Conservation (phyloP, 2,797 vertebrate genomes). For the Paratrypauchen microcephalus region DNA sequence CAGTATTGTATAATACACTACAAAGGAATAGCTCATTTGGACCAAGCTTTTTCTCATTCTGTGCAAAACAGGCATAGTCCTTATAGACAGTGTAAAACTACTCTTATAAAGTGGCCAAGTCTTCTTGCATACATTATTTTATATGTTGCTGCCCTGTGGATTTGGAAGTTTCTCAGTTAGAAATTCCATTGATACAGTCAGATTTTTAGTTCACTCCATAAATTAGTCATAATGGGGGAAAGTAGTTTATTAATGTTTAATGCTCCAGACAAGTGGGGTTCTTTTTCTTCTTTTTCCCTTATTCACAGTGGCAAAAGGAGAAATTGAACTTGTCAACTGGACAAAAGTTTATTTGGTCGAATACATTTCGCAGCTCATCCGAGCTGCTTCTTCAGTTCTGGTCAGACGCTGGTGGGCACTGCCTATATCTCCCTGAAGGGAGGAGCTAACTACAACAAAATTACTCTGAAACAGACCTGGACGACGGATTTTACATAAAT, state of each 20-base stretch:
- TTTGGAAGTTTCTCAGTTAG: neutral
- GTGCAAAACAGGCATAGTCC: neutral
- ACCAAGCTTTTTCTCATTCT: neutral
- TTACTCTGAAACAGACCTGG: too few species aligned
- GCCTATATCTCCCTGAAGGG: too few species aligned
- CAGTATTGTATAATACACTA: neutral
- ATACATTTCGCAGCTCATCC: too few species aligned
- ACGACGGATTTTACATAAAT: too few species aligned
- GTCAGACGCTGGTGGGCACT: too few species aligned
- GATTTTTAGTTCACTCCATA: neutral
- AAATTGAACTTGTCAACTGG: too few species aligned
- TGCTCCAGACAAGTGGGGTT: slow-evolving; percentile 74
- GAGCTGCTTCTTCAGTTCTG: too few species aligned
- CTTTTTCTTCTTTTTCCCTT: neutral
- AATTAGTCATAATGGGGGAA: slow-evolving; percentile 7
- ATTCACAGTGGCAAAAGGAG: neutral
- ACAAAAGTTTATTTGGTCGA: too few species aligned
- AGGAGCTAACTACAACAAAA: too few species aligned
- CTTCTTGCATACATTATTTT: neutral
- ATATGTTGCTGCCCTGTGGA: neutral
- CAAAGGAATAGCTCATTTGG: neutral
- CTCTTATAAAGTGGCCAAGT: neutral
- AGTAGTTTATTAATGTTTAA: slow-evolving; percentile 78
- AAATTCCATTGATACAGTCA: neutral
- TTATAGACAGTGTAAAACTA: neutral